Conservation (phyloP, 2,797 vertebrate species). For the Megaceryle alcyon region DNA sequence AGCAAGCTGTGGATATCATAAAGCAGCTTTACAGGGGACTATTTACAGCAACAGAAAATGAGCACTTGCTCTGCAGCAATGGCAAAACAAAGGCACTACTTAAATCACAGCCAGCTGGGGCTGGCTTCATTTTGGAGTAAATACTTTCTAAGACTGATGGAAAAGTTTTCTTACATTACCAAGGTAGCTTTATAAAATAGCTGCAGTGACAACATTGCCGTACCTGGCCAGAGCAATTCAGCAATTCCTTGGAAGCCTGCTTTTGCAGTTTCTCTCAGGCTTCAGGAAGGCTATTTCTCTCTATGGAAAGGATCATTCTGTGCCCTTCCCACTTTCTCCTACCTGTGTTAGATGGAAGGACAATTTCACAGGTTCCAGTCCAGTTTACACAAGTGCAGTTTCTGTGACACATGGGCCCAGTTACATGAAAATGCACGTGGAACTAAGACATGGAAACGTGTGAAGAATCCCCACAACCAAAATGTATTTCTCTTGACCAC, state of each 20-base stretch:
- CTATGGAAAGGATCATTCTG: background rate
- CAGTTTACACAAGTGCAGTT: background rate
- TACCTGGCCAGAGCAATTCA: background rate
- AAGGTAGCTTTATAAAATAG: background rate
- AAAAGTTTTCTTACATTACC: background rate
- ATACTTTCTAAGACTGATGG: background rate
- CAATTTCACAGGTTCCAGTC: background rate
- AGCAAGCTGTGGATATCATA: background rate
- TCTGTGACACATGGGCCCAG: background rate
- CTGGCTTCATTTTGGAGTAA: background rate
- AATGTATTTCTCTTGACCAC: background rate
- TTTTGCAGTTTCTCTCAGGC: background rate
- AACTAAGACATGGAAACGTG: background rate
- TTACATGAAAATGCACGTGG: background rate
- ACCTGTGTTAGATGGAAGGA: background rate
- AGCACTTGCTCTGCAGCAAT: background rate
- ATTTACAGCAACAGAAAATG: background rate
- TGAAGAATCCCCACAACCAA: background rate
- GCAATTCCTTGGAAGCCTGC: background rate
- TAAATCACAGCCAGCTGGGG: background rate
- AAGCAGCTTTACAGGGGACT: background rate
- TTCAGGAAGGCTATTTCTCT: background rate
- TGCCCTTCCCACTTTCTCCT: background rate
- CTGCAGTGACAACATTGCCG: background rate
- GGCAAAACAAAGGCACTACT: background rate